These are phyloP conservation scores for Anarsia innoxiella DNA, from an alignment of 2,888 invertebrate species.

Conservation along the genomic window DNA sequence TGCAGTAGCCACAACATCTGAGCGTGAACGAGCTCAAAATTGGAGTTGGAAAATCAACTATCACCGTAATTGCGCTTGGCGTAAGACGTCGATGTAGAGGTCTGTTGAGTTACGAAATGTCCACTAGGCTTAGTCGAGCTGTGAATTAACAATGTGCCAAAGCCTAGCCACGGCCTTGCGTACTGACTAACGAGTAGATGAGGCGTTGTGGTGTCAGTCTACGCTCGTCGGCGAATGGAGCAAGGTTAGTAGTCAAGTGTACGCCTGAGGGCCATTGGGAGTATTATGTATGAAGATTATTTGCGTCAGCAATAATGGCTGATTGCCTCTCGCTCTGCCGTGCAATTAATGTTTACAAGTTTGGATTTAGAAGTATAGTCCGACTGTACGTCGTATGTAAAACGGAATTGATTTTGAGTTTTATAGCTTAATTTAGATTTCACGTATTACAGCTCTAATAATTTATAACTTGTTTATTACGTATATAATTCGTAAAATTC, in stretches of 20 bases:
- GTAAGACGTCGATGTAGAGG: slow-evolving; percentile 1
- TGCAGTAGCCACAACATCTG: background rate
- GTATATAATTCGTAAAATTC: too few species aligned
- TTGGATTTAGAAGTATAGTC: slow-evolving; percentile 7
- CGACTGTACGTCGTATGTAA: too few species aligned
- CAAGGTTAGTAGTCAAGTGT: slow-evolving; percentile 53
- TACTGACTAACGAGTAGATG: slow-evolving; percentile 40
- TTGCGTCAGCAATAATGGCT: slow-evolving; percentile 19
- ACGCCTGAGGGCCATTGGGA: slow-evolving; percentile 38
- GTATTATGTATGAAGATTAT: slow-evolving; percentile 31
- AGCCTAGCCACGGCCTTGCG: slow-evolving; percentile 41
- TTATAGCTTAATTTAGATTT: too few species aligned
- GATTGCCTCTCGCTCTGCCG: slow-evolving; percentile 5
- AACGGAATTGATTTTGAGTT: too few species aligned
- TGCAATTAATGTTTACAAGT: background rate
- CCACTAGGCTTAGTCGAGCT: slow-evolving; percentile 22
- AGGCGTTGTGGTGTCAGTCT: slow-evolving; percentile 39
- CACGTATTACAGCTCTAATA: too few species aligned
- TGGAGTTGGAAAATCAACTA: slow-evolving; percentile 1
- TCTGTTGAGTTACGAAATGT: slow-evolving; percentile 33
- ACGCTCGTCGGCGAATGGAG: slow-evolving; percentile 34
- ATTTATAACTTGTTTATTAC: too few species aligned
- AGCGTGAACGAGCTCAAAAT: background rate
- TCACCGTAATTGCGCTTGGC: slow-evolving; percentile 2
- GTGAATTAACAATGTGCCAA: slow-evolving; percentile 47